Conservation (phyloP, 1,140 invertebrate genomes). For the Eufriesea mexicana region DNA sequence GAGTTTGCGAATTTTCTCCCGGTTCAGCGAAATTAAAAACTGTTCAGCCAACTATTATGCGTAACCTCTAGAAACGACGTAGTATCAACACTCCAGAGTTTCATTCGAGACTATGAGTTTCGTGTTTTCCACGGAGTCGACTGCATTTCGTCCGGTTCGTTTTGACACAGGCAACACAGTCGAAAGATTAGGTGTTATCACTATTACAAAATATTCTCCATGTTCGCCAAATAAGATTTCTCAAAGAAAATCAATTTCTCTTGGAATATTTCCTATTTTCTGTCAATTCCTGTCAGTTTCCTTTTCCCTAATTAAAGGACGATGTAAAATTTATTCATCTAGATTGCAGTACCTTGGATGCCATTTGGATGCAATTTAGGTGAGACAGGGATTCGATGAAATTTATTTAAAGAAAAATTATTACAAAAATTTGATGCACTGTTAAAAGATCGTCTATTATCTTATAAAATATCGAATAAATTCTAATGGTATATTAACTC, state of each 20-base stretch:
- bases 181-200: neutral
- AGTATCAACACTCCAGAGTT: conserved; percentile 7
- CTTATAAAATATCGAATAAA: neutral
- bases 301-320: too few relatives aligned
- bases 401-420: too few relatives aligned
- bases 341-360: too few relatives aligned
- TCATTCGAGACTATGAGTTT: conserved; percentile 5
- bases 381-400: too few relatives aligned
- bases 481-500: neutral
- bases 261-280: too few relatives aligned
- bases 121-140: neutral
- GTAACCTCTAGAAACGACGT: neutral
- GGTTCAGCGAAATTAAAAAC: conserved; percentile 17
- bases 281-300: too few relatives aligned
- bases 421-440: neutral
- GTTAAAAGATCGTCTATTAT: neutral
- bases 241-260: too few relatives aligned
- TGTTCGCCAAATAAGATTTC: too few relatives aligned
- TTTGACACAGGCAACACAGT: neutral
- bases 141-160: neutral
- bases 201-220: too few relatives aligned
- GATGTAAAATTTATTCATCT: too few relatives aligned
- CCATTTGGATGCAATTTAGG: too few relatives aligned
- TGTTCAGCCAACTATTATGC: neutral
- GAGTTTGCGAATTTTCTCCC: neutral